phyloP scores from a whole-genome alignment of 2,888 invertebrate genomes.

The Eupithecia vulgata region DNA sequence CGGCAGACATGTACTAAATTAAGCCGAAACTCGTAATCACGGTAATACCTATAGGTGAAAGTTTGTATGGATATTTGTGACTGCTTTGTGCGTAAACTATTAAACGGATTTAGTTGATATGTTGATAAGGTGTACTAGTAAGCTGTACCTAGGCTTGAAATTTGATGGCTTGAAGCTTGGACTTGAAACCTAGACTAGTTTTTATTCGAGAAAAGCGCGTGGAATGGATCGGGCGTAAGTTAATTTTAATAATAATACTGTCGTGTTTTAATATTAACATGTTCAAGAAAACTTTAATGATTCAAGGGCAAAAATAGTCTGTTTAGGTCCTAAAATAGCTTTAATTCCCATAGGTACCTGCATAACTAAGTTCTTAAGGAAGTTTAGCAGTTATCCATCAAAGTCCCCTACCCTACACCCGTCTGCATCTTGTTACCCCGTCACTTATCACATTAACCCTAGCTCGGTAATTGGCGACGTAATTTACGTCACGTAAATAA shows the following conservation, averaged over 20 bases:
- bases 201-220: neutral
- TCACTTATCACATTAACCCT: slow-evolving; percentile 69
- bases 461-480: slow-evolving; percentile 62
- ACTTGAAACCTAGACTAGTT: neutral
- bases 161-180: neutral
- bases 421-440: slow-evolving; percentile 60
- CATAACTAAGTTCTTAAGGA: neutral
- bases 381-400: slow-evolving; percentile 31
- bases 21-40: neutral
- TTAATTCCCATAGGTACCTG: neutral
- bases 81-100: neutral
- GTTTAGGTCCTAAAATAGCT: neutral
- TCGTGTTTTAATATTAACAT: neutral
- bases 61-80: neutral
- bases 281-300: neutral
- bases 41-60: too few relatives aligned
- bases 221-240: neutral
- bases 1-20: neutral
- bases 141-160: neutral
- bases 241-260: too few relatives aligned
- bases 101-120: neutral
- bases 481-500: slow-evolving; percentile 51
- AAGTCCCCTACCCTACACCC: slow-evolving; percentile 34
- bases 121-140: neutral
- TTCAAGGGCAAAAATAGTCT: neutral